These are phyloP conservation scores for Polydrusus tereticollis DNA, from an alignment of 2,888 invertebrate genomes.

Conservation along the genomic window DNA sequence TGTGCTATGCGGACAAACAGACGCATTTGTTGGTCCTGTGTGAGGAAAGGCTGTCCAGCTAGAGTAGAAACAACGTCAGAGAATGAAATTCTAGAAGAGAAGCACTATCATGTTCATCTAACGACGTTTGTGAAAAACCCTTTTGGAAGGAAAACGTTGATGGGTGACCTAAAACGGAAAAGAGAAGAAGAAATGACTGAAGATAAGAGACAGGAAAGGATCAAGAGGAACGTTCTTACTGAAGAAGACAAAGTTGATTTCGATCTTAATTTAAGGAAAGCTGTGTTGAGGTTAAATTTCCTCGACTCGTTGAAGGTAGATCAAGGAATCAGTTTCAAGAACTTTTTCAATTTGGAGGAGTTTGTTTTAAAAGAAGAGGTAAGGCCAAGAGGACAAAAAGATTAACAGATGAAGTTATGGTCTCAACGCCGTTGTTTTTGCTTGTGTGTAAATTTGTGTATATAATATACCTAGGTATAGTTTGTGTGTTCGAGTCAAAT, in stretches of 20 bases:
- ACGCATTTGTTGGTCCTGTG: constrained; percentile 11
- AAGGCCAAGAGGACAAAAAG: too few species aligned
- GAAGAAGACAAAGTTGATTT: constrained; percentile 16
- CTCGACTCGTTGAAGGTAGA: background rate
- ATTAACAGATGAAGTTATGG: too few species aligned
- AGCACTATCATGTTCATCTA: constrained; percentile 9
- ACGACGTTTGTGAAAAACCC: background rate
- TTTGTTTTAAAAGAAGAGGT: background rate
- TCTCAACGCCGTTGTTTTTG: too few species aligned
- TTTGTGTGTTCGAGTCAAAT: too few species aligned
- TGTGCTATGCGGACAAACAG: constrained; percentile 2
- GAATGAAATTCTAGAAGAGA: background rate
- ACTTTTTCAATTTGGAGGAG: background rate
- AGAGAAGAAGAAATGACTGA: constrained; percentile 13
- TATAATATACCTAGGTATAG: too few species aligned
- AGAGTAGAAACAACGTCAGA: constrained; percentile 5
- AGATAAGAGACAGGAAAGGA: background rate
- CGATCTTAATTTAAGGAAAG: constrained; percentile 5
- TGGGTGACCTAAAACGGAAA: constrained; percentile 2
- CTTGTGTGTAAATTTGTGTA: too few species aligned
- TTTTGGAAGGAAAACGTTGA: background rate
- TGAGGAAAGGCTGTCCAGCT: background rate
- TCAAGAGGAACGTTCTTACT: background rate
- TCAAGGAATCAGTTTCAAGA: background rate
- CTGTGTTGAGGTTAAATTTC: constrained; percentile 12